Percentiles rank a stretch among this genome's conserved stretches.
These are phyloP conservation scores for Oscheius sp. DNA, from an alignment of 1,140 invertebrate genomes.

Conservation along the genomic window DNA sequence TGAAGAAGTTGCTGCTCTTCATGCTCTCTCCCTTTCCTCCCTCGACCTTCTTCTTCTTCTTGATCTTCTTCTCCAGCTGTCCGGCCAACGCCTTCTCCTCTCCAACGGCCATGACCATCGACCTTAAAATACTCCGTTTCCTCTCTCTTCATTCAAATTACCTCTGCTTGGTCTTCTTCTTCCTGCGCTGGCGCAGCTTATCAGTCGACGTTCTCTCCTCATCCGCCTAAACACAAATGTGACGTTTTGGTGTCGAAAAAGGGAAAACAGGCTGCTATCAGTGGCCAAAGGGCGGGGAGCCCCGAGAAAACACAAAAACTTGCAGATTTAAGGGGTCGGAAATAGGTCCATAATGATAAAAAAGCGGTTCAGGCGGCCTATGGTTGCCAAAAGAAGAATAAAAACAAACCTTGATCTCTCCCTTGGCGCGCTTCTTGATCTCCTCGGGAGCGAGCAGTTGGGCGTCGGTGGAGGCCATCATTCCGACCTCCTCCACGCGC, in stretches of 20 bases:
- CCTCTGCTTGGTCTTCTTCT: constrained; percentile 78
- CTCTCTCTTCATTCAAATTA: constrained; percentile 1
- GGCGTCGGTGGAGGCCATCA: constrained; percentile 76
- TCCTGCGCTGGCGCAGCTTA: constrained; percentile 80
- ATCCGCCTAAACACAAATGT: constrained; percentile 67
- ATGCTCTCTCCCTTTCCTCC: constrained; percentile 20
- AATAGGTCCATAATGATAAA: no score
- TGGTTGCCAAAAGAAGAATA: no score
- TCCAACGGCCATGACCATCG: constrained; percentile 12
- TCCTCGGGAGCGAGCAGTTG: constrained; percentile 88
- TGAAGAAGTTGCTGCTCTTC: constrained; percentile 38
- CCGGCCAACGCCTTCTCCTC: constrained; percentile 18
- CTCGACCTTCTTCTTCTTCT: constrained; percentile 24
- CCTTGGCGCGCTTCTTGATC: constrained; percentile 73
- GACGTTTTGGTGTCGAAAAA: no score
- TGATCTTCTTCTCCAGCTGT: not conserved
- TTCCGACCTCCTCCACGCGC: constrained; percentile 91
- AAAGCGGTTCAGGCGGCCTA: no score
- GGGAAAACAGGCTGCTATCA: no score
- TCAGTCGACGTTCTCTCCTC: constrained; percentile 80
- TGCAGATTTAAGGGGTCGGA: no score
- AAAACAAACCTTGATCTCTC: constrained; percentile 66
- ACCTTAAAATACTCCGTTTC: not conserved
- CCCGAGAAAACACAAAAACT: no score
- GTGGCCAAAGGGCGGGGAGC: no score